Base-by-base conservation (phyloP, 2,888 invertebrate species). In the Boloria selene region DNA sequence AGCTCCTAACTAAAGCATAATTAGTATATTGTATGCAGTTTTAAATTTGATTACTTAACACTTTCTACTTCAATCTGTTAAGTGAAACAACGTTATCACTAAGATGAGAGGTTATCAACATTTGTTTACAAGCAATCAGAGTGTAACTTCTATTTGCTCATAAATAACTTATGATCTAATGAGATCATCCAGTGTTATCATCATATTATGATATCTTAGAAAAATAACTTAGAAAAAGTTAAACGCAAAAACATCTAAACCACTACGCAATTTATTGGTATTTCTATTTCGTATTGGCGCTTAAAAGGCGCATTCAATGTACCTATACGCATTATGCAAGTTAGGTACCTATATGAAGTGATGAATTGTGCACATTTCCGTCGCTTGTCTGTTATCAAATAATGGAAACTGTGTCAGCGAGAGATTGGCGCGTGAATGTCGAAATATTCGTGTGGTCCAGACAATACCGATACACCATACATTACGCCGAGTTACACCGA, bases 351-450 rank as follows among this genome's bases (percentile, higher is more conserved):
- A 31, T 49, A 38, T 18, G 13, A 59, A 58, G 16, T 26, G 45
- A 17, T 31, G 31, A 13, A 38, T 49, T 31, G 47, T 58, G 47
- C 47, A 55, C 62, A 63, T 68, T 65, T 70, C 65, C 54, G 66
- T 62, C 56, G 51, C 22, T 55, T 60, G 45, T 66, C 63, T 52
- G 42, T 61, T 65, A 65, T 69, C 65, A 17, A 31, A 68, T n/a
- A n/a, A n/a, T 52, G 44, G 13, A 58, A 70, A 69, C 69, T 68
- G 45, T 70, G 70, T 69, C 72, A 73, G 59, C 65, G 64, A 50
- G 67, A 65, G 61, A 63, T 55, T 70, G 67, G 58, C 56, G 53
- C 52, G 51, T 22, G 53, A 67, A 61, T 71, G 52, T 67, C 52
- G 49, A 50, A 58, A 50, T 65, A 59, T 31, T 60, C 52, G 17